phyloP scores from a whole-genome alignment of 1,140 invertebrate species.

The Vollenhovia emeryi region DNA sequence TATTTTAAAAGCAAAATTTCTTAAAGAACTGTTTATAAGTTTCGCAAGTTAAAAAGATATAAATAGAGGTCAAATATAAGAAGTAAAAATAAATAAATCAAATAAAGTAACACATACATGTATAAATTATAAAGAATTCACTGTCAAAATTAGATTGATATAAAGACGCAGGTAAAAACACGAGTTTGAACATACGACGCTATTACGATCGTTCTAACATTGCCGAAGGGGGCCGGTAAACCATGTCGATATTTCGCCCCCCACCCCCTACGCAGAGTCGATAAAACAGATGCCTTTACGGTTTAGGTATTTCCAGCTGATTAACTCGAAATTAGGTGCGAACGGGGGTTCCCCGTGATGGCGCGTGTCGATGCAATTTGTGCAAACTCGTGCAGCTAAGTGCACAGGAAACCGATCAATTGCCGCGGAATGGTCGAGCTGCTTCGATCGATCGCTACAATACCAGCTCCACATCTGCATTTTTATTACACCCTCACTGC shows the following conservation, averaged over 20 bases:
- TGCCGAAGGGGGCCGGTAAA: background rate
- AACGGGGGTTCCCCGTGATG: conserved; percentile 34
- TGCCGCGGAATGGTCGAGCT: conserved; percentile 16
- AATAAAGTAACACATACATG: background rate
- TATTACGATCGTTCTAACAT: background rate
- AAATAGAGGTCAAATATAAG: too few species aligned
- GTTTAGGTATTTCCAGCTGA: conserved; percentile 29
- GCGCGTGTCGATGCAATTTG: conserved; percentile 59
- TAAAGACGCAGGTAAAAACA: background rate
- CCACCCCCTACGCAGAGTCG: background rate
- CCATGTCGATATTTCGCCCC: conserved; percentile 11
- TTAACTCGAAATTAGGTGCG: conserved; percentile 56
- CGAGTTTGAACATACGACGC: background rate
- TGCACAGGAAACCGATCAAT: conserved; percentile 20
- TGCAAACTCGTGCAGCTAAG: conserved; percentile 33
- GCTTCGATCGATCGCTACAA: conserved; percentile 30
- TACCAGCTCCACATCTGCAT: conserved; percentile 36
- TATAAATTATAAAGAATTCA: background rate
- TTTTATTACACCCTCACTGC: conserved; percentile 24
- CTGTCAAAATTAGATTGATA: background rate
- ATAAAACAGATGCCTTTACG: conserved; percentile 54
- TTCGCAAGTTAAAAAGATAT: too few species aligned
- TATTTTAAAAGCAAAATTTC: background rate
- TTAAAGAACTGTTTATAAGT: background rate
- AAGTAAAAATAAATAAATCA: background rate